Conservation (phyloP, 2,888 invertebrate species). For the Agriopis leucophaearia region DNA sequence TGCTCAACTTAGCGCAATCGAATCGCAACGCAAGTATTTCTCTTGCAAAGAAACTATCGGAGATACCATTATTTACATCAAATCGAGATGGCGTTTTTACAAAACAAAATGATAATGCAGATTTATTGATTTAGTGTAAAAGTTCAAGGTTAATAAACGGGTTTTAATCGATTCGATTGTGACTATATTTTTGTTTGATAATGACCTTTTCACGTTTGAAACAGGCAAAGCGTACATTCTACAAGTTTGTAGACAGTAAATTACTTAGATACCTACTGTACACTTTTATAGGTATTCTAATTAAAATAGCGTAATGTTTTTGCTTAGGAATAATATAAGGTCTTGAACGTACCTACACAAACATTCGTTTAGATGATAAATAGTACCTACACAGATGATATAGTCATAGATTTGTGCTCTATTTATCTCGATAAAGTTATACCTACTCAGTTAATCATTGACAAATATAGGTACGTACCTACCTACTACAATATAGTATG, state of each 20-base stretch:
- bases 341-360: too few species aligned
- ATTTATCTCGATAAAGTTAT: too few species aligned
- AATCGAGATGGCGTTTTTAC: constrained; percentile 16
- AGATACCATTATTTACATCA: neutral
- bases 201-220: constrained; percentile 20
- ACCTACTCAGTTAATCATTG: too few species aligned
- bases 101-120: neutral
- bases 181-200: constrained; percentile 11
- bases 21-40: neutral
- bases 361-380: too few species aligned
- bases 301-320: too few species aligned
- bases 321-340: too few species aligned
- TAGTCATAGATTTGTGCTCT: too few species aligned
- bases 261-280: too few species aligned
- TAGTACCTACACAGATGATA: too few species aligned
- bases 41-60: neutral
- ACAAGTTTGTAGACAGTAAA: neutral
- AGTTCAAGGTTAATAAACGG: constrained; percentile 30
- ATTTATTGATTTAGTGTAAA: neutral
- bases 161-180: constrained; percentile 18
- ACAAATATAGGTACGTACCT: too few species aligned
- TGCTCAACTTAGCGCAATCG: neutral
- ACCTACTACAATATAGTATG: too few species aligned
- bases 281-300: too few species aligned
- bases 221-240: neutral